These are phyloP conservation scores for Melolontha melolontha DNA, from an alignment of 2,888 invertebrate genomes.

Conservation along the genomic window DNA sequence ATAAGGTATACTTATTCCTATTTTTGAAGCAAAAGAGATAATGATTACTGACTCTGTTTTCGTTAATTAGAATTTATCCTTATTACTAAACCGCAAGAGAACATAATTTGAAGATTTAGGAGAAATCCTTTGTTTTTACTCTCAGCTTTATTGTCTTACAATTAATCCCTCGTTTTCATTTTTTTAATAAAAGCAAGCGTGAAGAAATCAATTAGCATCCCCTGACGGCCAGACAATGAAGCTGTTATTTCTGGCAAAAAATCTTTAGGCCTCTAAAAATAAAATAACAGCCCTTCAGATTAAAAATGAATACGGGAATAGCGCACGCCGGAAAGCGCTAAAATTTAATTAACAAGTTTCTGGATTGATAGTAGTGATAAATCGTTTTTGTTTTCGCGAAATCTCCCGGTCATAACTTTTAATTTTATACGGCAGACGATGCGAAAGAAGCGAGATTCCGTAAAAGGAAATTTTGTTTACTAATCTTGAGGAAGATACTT, in stretches of 20 bases:
- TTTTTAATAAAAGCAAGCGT: slow-evolving; percentile 1
- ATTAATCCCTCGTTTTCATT: too few relatives aligned
- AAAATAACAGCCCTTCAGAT: neutral
- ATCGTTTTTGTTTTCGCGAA: slow-evolving; percentile 1
- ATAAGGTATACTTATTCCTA: too few relatives aligned
- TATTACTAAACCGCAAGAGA: too few relatives aligned
- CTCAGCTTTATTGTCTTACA: too few relatives aligned
- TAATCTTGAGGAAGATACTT: too few relatives aligned
- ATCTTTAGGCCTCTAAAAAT: slow-evolving; percentile 1
- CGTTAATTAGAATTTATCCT: too few relatives aligned
- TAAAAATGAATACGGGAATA: neutral
- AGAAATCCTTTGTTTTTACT: too few relatives aligned
- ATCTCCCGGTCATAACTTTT: neutral
- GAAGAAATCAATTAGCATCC: slow-evolving; percentile 11
- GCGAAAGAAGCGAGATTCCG: too few relatives aligned
- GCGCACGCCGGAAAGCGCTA: neutral
- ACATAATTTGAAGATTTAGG: too few relatives aligned
- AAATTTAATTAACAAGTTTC: slow-evolving; percentile 5
- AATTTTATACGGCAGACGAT: neutral
- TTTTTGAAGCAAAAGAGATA: too few relatives aligned
- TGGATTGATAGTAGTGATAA: neutral
- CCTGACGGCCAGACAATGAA: neutral
- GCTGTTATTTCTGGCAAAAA: neutral
- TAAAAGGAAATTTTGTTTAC: too few relatives aligned
- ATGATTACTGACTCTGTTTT: too few relatives aligned